phyloP scores from a whole-genome alignment of 2,797 vertebrate genomes.

The Eupleurogrammus muticus region DNA sequence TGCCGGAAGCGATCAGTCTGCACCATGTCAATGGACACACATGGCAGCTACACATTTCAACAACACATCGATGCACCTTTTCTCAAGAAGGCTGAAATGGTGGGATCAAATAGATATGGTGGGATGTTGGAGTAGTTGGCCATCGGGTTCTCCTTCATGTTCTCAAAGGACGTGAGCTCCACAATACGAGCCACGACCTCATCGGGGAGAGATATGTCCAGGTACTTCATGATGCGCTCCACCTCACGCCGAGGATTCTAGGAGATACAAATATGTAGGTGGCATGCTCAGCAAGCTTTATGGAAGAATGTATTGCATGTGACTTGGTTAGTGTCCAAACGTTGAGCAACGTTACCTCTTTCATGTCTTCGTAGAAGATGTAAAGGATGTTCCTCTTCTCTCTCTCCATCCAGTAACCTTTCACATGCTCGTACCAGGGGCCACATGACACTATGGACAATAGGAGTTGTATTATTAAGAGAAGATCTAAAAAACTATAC shows the following conservation, averaged over 20 bases:
- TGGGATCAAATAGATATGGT: slow-evolving; percentile 79
- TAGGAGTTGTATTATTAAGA: too few relatives aligned
- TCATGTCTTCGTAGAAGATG: slow-evolving; percentile 89
- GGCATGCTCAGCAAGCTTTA: not conserved
- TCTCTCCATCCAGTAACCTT: slow-evolving; percentile 85
- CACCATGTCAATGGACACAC: too few relatives aligned
- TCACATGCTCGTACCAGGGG: slow-evolving; percentile 90
- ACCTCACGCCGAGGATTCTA: slow-evolving; percentile 90
- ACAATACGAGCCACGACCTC: slow-evolving; percentile 82
- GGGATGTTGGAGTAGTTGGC: slow-evolving; percentile 88
- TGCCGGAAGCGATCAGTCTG: too few relatives aligned
- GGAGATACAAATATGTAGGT: not conserved
- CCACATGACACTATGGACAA: slow-evolving; percentile 86
- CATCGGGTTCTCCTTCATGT: slow-evolving; percentile 91
- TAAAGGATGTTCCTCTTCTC: slow-evolving; percentile 85
- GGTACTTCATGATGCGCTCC: slow-evolving; percentile 85
- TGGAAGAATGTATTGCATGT: too few relatives aligned
- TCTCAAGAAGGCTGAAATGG: slow-evolving; percentile 90
- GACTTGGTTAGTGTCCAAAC: too few relatives aligned
- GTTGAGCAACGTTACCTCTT: slow-evolving; percentile 77
- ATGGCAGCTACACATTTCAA: too few relatives aligned
- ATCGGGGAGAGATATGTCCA: slow-evolving; percentile 83
- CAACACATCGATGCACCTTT: slow-evolving; percentile 85
- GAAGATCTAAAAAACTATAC: too few relatives aligned
- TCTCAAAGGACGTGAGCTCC: slow-evolving; percentile 88